A percentile compares a stretch with the other conserved stretches of the same genome.
These are phyloP conservation scores for Myopa testacea DNA, from an alignment of 2,888 invertebrate genomes.

Conservation along the genomic window DNA sequence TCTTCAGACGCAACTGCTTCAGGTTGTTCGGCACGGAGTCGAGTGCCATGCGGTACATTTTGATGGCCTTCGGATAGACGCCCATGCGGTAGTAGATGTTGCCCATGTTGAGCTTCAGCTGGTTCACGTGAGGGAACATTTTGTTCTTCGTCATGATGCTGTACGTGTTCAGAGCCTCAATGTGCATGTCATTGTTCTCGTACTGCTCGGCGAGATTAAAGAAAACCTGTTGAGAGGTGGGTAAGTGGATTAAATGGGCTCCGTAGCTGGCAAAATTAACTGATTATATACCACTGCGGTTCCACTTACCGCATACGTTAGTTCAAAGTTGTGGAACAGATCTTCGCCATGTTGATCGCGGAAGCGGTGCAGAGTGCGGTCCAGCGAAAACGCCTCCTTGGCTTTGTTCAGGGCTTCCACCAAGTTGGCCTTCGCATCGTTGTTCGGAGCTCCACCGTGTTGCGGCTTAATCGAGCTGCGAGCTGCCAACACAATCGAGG, in stretches of 20 bases:
- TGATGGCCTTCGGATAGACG: constrained; percentile 92
- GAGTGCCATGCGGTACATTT: constrained; percentile 97
- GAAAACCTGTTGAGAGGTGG: constrained; percentile 78
- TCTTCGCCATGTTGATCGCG: constrained; percentile 92
- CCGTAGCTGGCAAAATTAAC: no score
- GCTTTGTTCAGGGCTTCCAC: constrained; percentile 83
- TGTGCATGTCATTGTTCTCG: constrained; percentile 92
- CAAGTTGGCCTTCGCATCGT: constrained; percentile 54
- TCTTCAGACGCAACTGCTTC: constrained; percentile 92
- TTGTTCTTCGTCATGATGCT: constrained; percentile 93
- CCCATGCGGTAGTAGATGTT: constrained; percentile 97
- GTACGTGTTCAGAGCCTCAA: constrained; percentile 96
- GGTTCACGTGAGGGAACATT: constrained; percentile 92
- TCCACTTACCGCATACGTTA: constrained; percentile 88
- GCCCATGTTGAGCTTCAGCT: constrained; percentile 97
- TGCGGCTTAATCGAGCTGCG: constrained; percentile 37
- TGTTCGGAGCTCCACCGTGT: background rate
- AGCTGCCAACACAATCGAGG: constrained; percentile 76
- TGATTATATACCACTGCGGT: background rate
- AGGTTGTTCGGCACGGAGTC: constrained; percentile 96
- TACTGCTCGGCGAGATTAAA: constrained; percentile 97
- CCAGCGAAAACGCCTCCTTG: constrained; percentile 95
- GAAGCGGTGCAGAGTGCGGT: constrained; percentile 87
- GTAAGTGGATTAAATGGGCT: background rate
- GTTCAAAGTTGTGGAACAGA: constrained; percentile 92